Evolutionary conservation across 1,140 invertebrate genomes (phyloP), one percentile per base, ranked within the genome.

Genomic region (Lasioglossum baleicum): DNA sequence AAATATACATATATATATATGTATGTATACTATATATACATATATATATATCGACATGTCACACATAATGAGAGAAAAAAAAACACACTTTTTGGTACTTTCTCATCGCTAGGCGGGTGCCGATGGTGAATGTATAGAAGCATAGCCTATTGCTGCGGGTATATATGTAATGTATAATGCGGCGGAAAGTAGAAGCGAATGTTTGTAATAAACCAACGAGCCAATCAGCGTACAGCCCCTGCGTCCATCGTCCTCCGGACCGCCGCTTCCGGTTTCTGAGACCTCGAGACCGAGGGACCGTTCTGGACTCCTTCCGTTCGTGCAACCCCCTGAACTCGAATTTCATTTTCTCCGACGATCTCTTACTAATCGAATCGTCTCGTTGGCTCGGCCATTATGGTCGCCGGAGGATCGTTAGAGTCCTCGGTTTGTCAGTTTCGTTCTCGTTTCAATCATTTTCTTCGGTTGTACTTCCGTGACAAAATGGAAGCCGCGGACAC

Each of bases 161-260:
- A 58, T 58, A 83, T 86, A 91, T 87, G 83, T 88, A 88, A 89
- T 86, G 90, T 86, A 84, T 89, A 92, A 87, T 91, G 90, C 90
- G 90, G 90, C 91, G 89, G 86, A 91, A 90, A 90, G 81, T 87
- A 89, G 88, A 93, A 93, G 92, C 92, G 90, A 92, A 91, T 90
- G 89, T 92, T 91, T 92, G 85, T 91, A 92, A 92, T 88, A 92
- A 92, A 92, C 91, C 92, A 93, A 92, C 91, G 92, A 93, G 91
- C 91, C 91, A 93, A 92, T 92, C 91, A 93, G 92, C 91, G 92
- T 92, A 91, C 90, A 91, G 91, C 91, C 91, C 88, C 80, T 88
- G 84, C 84, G 87, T 92, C 90, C 88, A 91, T 72, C 89, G 79
- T 85, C 86, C 90, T 83, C 82, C 78, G 81, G 83, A 86, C 76